Conservation (phyloP, 2,797 vertebrate genomes). For the Enteromius trimaculatus region DNA sequence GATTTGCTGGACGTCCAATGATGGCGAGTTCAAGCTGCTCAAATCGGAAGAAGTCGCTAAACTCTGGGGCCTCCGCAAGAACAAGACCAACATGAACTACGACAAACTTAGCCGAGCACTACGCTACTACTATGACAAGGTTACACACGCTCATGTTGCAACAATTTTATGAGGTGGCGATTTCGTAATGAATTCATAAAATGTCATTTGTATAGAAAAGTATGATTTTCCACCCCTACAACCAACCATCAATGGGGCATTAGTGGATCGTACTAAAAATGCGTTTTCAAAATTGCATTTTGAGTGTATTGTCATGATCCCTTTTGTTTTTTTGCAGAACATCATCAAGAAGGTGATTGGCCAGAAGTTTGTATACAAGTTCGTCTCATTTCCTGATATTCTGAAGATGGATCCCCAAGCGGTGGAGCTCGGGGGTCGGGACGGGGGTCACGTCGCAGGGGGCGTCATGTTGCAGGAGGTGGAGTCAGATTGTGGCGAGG, state of each 20-base stretch:
- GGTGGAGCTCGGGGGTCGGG: slow-evolving; percentile 85
- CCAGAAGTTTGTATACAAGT: slow-evolving; percentile 92
- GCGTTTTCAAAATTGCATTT: neutral
- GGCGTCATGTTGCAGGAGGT: slow-evolving; percentile 82
- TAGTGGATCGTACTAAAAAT: neutral
- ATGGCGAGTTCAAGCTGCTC: slow-evolving; percentile 96
- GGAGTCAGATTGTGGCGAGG: slow-evolving; percentile 76
- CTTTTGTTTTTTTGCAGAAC: slow-evolving; percentile 77
- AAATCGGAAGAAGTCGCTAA: slow-evolving; percentile 98
- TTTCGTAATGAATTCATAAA: neutral
- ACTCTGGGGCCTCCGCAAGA: slow-evolving; percentile 96
- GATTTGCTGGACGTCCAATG: slow-evolving; percentile 97
- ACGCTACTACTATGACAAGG: slow-evolving; percentile 98
- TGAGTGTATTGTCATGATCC: slow-evolving; percentile 23
- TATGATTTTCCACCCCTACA: neutral
- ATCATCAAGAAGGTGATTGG: slow-evolving; percentile 93
- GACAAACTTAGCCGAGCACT: slow-evolving; percentile 97
- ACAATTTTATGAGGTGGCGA: neutral
- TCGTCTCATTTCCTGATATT: slow-evolving; percentile 89
- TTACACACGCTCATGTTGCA: slow-evolving; percentile 61
- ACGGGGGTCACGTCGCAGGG: slow-evolving; percentile 66
- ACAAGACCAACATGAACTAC: slow-evolving; percentile 99
- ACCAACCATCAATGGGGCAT: neutral
- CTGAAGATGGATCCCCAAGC: slow-evolving; percentile 86
- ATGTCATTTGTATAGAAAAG: neutral